phyloP scores from a whole-genome alignment of 2,888 invertebrate genomes.

The Hofmannophila pseudospretella region DNA sequence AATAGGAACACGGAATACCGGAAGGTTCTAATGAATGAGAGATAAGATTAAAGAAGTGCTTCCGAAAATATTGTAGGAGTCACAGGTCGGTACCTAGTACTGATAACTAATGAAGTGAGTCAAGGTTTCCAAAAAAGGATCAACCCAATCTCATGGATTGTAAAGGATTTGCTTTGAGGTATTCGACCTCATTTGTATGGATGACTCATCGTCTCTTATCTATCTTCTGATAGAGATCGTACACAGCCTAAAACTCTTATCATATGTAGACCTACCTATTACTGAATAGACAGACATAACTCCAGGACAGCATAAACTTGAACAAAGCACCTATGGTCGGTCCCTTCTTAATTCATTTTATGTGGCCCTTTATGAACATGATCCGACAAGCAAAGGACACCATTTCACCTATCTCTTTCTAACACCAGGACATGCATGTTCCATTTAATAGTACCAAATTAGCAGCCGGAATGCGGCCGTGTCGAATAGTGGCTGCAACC shows the following conservation, averaged over 20 bases:
- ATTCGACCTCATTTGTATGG: too few relatives aligned
- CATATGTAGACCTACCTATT: too few relatives aligned
- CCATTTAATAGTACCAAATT: constrained; percentile 53
- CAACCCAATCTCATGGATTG: not conserved
- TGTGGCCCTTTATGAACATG: constrained; percentile 22
- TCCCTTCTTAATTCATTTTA: constrained; percentile 17
- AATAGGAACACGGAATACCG: constrained; percentile 3
- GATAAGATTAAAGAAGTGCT: constrained; percentile 11
- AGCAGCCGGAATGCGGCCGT: constrained; percentile 66
- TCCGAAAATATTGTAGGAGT: constrained; percentile 9
- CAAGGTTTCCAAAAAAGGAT: constrained; percentile 5
- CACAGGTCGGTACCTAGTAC: too few relatives aligned
- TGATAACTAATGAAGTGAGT: constrained; percentile 4
- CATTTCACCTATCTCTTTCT: constrained; percentile 21
- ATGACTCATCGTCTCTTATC: too few relatives aligned
- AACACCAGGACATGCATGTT: constrained; percentile 31
- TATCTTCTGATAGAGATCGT: too few relatives aligned
- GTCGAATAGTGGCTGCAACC: constrained; percentile 66
- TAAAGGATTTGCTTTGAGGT: too few relatives aligned
- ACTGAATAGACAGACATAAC: too few relatives aligned
- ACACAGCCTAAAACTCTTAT: too few relatives aligned
- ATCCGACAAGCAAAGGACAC: constrained; percentile 18
- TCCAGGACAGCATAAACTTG: not conserved
- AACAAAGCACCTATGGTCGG: constrained; percentile 13
- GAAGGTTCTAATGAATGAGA: constrained; percentile 8